A percentile compares a stretch with the other conserved stretches of the same genome.
These are phyloP conservation scores for Xestia xanthographa DNA, from an alignment of 2,888 invertebrate species.

Conservation along the genomic window DNA sequence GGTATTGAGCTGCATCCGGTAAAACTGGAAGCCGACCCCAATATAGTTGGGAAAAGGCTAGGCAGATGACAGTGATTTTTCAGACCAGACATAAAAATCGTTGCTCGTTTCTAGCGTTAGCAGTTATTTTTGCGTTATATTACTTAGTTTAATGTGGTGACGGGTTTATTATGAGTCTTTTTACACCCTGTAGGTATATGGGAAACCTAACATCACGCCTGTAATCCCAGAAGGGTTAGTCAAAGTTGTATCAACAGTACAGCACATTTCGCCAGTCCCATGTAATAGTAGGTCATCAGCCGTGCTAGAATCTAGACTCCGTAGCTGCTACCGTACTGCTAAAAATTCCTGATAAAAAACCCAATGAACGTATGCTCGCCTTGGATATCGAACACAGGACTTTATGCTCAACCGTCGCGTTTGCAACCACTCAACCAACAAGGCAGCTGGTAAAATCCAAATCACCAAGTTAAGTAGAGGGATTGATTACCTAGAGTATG, in stretches of 20 bases:
- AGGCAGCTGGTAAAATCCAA: background rate
- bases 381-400: background rate
- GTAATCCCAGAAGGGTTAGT: background rate
- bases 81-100: background rate
- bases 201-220: background rate
- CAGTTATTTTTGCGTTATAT: background rate
- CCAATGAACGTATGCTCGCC: background rate
- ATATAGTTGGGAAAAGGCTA: too few relatives aligned
- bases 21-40: too few relatives aligned
- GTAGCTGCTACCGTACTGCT: background rate
- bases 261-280: background rate
- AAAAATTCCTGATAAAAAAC: background rate
- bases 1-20: too few relatives aligned
- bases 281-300: background rate
- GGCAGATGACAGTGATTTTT: background rate
- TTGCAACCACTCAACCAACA: too few relatives aligned
- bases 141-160: background rate
- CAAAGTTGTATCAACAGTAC: background rate
- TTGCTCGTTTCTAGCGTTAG: background rate
- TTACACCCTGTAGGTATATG: background rate
- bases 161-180: background rate
- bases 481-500: background rate
- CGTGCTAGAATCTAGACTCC: background rate
- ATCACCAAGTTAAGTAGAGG: background rate
- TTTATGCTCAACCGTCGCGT: background rate